Base-by-base conservation (phyloP, 2,888 invertebrate species). In the Eupithecia exiguata region DNA sequence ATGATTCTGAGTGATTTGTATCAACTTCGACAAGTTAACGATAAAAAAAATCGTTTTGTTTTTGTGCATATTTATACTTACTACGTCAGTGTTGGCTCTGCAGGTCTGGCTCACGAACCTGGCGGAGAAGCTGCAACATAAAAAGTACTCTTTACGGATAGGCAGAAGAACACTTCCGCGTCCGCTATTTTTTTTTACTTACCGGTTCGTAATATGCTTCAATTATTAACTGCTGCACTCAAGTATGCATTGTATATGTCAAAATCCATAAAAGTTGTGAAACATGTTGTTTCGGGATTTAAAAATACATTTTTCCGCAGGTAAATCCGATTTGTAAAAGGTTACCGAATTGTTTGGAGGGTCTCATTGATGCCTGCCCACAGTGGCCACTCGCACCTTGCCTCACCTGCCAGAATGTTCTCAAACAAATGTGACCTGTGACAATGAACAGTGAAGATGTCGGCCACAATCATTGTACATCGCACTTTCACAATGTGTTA, bases 301-400 rank as follows among this genome's bases (percentile, higher is more conserved):
- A 21, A 58, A n/a, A 53, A 21, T 53, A 58, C 58, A 53, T 53
- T 21, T 71, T 49, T 38, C 36, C 49, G 58, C 71, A 21, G 63
- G 70, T 69, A 72, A 30, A 65, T 69, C 30, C 66, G 69, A 71
- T 40, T 70, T 69, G 69, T n/a, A 25, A 66, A 61, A 68, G 69
- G 69, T 75, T 74, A 66, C 71, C 69, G 67, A 72, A 76, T 74
- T 70, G 43, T 53, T 74, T 69, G n/a, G 69, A 71, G 66, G 71
- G 70, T 49, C n/a, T 49, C 53, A 21, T 10, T 53, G n/a, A n/a
- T n/a, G n/a, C n/a, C n/a, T n/a, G n/a, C n/a, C n/a, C n/a, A n/a
- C n/a, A n/a, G n/a, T n/a, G n/a, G n/a, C n/a, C 58, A 25, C 9
- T 0, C 49, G 21, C 21, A 21, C 49, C 21, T n/a, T 21, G 10